Conservation (phyloP, 2,888 invertebrate genomes). For the Leptogaster cylindrica region DNA sequence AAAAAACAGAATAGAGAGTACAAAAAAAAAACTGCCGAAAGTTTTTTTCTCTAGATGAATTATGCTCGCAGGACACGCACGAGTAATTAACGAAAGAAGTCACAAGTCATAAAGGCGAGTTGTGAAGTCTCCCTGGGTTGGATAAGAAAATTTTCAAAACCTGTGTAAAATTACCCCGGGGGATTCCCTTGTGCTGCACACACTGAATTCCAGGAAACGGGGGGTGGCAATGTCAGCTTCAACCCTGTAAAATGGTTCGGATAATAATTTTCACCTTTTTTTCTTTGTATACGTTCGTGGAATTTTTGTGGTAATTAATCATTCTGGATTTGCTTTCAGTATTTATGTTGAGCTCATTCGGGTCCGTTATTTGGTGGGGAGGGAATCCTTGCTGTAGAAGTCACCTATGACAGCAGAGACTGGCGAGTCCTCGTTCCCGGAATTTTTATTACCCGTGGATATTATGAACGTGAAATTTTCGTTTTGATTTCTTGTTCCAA, state of each 20-base stretch:
- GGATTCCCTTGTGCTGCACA: conserved; percentile 9
- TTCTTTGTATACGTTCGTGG: conserved; percentile 45
- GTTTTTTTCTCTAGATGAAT: conserved; percentile 42
- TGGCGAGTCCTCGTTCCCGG: no score
- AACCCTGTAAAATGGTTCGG: no score
- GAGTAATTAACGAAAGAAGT: conserved; percentile 47
- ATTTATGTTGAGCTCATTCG: no score
- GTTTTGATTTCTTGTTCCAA: no score
- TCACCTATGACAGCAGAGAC: no score
- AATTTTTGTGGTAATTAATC: conserved; percentile 46
- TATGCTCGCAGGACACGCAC: conserved; percentile 47
- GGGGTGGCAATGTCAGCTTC: not conserved
- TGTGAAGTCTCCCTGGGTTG: conserved; percentile 22
- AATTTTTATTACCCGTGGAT: no score
- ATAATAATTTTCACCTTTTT: no score
- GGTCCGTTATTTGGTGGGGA: no score
- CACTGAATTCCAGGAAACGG: no score
- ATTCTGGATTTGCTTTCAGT: conserved; percentile 44
- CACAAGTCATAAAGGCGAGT: conserved; percentile 41
- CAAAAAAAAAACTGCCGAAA: conserved; percentile 5
- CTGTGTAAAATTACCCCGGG: conserved; percentile 23
- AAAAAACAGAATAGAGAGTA: no score
- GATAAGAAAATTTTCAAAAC: conserved; percentile 38
- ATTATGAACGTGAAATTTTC: no score
- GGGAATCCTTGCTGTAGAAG: no score